phyloP scores from a whole-genome alignment of 2,113 vertebrate genomes.

The Cygnus atratus region DNA sequence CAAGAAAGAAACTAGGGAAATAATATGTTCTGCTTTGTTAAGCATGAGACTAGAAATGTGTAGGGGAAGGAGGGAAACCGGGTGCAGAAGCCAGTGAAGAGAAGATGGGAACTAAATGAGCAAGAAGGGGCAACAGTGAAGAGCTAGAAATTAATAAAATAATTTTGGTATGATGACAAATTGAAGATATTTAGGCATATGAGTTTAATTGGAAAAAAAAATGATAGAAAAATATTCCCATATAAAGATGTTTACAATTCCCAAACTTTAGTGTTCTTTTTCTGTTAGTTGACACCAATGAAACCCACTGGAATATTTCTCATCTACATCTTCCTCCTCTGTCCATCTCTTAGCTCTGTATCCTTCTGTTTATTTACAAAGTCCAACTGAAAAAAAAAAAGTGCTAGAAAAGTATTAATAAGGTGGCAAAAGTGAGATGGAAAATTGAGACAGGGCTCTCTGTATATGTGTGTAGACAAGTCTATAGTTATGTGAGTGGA shows the following conservation, averaged over 20 bases:
- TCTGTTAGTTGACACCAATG: background rate
- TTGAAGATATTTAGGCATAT: background rate
- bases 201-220: background rate
- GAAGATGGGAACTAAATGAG: background rate
- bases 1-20: background rate
- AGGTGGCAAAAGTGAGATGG: background rate
- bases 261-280: background rate
- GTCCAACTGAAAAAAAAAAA: background rate
- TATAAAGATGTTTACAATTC: background rate
- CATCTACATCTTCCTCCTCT: background rate
- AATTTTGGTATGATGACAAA: background rate
- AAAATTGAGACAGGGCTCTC: background rate
- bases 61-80: background rate
- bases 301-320: background rate
- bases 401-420: background rate
- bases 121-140: background rate
- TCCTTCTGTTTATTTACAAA: background rate
- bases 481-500: background rate
- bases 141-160: background rate
- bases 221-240: background rate
- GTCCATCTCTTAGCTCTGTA: background rate
- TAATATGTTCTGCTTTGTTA: constrained; percentile 12
- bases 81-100: background rate
- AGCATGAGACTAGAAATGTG: background rate
- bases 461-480: background rate